Conservation (phyloP, 2,888 invertebrate genomes). For the Pyrrhia umbra region DNA sequence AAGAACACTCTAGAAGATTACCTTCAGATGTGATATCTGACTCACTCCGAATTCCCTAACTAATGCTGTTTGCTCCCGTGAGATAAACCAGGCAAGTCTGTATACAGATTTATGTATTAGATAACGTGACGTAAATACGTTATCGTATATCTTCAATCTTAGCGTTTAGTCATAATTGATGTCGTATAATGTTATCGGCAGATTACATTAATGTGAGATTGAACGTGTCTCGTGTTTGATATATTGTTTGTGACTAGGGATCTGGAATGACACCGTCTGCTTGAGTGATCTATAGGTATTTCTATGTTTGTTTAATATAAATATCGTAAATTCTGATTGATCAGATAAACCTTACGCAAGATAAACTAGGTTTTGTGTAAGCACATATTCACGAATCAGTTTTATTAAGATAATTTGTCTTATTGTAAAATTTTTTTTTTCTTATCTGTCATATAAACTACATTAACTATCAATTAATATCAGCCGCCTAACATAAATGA, state of each 20-base stretch:
- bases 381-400: too few species aligned
- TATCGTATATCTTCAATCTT: slow-evolving; percentile 18
- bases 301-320: not conserved
- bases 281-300: not conserved
- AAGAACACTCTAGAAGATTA: slow-evolving; percentile 44
- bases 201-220: slow-evolving; percentile 30
- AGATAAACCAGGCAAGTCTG: slow-evolving; percentile 16
- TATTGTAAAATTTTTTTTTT: too few species aligned
- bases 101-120: slow-evolving; percentile 18
- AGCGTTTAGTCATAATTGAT: slow-evolving; percentile 40
- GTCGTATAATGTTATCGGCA: slow-evolving; percentile 33
- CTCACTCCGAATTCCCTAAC: slow-evolving; percentile 24
- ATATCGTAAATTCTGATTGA: not conserved
- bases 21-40: slow-evolving; percentile 17
- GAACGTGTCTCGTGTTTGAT: slow-evolving; percentile 20
- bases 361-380: too few species aligned
- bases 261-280: not conserved
- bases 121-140: slow-evolving; percentile 21
- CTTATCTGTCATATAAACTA: too few species aligned
- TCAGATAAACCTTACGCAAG: not conserved
- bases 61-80: slow-evolving; percentile 16
- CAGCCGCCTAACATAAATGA: not conserved
- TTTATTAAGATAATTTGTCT: too few species aligned
- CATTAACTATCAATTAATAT: not conserved
- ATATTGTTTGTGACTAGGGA: not conserved